These are phyloP conservation scores for Varecia variegata DNA, from an alignment of 2,797 vertebrate genomes.

Conservation along the genomic window DNA sequence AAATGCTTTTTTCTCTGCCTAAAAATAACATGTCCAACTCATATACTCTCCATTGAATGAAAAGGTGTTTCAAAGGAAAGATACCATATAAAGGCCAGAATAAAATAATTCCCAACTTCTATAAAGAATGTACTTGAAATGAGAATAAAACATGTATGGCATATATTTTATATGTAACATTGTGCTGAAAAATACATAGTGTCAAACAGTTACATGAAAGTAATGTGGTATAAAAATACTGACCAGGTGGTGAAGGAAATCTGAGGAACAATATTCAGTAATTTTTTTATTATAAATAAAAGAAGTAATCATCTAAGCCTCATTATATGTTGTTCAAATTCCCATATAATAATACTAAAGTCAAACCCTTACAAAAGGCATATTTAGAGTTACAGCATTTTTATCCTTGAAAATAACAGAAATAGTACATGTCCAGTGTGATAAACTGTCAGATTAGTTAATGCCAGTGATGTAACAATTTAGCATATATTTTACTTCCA, in stretches of 20 bases:
- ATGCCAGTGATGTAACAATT: not conserved
- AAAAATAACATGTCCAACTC: slow-evolving; percentile 69
- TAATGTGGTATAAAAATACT: not conserved
- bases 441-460: slow-evolving; percentile 11
- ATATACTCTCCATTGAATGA: slow-evolving; percentile 6
- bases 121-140: not conserved
- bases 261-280: not conserved
- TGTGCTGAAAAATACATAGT: not conserved
- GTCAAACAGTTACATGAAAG: not conserved
- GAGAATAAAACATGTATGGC: not conserved
- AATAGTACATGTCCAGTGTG: not conserved
- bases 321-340: not conserved
- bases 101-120: slow-evolving; percentile 25
- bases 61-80: slow-evolving; percentile 29
- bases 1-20: slow-evolving; percentile 66
- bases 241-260: not conserved
- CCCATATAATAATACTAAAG: not conserved
- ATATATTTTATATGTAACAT: not conserved
- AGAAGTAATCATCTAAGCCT: not conserved
- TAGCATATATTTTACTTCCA: not conserved
- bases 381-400: not conserved
- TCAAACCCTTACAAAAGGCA: not conserved
- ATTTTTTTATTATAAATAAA: not conserved
- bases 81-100: not conserved
- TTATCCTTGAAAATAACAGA: not conserved